Evolutionary conservation across 1,140 invertebrate genomes (phyloP), one percentile per base, ranked within the genome.

Genomic region (Philopotamus ludificatus): DNA sequence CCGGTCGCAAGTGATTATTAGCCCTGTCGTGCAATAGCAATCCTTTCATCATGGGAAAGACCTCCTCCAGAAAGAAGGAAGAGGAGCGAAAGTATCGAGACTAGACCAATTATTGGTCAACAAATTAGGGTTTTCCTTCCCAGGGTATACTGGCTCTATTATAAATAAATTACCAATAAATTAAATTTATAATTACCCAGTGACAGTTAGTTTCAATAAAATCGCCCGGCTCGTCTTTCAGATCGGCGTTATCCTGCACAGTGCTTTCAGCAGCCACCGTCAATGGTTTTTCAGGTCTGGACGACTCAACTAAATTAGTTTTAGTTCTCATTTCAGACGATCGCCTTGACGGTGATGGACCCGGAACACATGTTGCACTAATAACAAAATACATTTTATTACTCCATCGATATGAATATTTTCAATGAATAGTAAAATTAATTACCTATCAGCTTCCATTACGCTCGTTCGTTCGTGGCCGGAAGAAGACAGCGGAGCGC

Each of bases 121-220:
- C n/a, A n/a, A n/a, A n/a, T n/a, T n/a, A n/a, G n/a, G n/a, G n/a
- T n/a, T n/a, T n/a, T n/a, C n/a, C n/a, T n/a, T n/a, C n/a, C n/a
- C n/a, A n/a, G n/a, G n/a, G n/a, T n/a, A n/a, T n/a, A n/a, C n/a
- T n/a, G n/a, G n/a, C n/a, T n/a, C n/a, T n/a, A n/a, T 49, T 23
- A 25, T 44, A n/a, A n/a, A n/a, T 9, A 49, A 1, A 20, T 49
- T 10, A 4, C 18, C 15, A 16, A 2, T 55, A 55, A 55, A 55
- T 55, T 34, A 25, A 53, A 25, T 53, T 12, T 16, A 44, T 21
- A 39, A 73, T 74, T 72, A 90, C 87, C 96, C 96, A 99, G 78
- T 97, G 94, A 77, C 96, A 99, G 77, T 98, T 95, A 0, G 96
- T 98, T 75, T 98, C 96, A 58, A 97, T 92, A 72, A 98, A 98